Evolutionary conservation across 2,113 vertebrate genomes (phyloP).

Genomic region (Protobothrops mucrosquamatus): DNA sequence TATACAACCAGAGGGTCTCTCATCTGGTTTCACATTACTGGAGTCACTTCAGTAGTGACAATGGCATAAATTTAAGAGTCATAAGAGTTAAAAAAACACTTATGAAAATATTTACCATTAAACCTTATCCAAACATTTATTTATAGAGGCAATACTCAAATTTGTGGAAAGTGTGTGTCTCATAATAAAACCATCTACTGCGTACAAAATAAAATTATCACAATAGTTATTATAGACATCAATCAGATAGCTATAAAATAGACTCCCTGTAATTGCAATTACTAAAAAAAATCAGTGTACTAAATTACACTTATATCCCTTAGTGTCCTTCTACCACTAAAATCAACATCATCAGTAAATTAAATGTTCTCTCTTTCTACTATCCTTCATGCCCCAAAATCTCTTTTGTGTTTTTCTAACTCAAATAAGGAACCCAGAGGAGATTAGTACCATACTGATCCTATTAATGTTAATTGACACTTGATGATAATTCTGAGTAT

Average conservation of each 20-base stretch:
- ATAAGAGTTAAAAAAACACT: neutral
- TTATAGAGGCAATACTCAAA: neutral
- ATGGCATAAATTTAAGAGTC: neutral
- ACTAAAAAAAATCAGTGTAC: neutral
- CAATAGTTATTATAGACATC: neutral
- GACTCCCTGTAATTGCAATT: neutral
- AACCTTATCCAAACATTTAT: conserved; percentile 3
- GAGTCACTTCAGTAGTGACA: neutral
- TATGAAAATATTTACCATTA: neutral
- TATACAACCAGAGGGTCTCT: neutral
- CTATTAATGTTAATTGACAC: neutral
- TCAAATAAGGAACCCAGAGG: neutral
- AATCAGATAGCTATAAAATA: neutral
- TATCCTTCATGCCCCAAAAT: neutral
- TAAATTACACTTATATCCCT: no score
- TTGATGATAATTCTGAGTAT: neutral
- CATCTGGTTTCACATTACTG: neutral
- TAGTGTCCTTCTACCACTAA: neutral
- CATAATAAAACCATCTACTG: neutral
- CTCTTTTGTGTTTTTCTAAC: neutral
- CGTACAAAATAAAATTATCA: neutral
- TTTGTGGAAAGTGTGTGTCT: neutral
- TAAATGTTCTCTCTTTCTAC: neutral
- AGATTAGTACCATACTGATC: neutral
- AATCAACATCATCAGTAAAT: neutral